phyloP scores from a whole-genome alignment of 1,140 invertebrate genomes.

The Ericerus pela region DNA sequence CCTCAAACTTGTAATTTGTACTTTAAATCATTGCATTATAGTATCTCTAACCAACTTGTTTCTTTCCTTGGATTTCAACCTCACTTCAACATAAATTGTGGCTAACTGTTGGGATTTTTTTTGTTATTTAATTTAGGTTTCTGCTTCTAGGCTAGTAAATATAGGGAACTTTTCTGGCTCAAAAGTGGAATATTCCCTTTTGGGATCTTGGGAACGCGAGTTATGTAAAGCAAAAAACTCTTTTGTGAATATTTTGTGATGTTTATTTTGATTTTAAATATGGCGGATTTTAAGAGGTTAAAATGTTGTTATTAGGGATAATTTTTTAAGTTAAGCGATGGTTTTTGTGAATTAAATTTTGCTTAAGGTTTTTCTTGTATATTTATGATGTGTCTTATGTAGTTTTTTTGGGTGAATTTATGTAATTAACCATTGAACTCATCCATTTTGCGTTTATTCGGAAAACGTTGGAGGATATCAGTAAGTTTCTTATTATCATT shows the following conservation, averaged over 20 bases:
- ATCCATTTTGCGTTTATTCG: too few relatives aligned
- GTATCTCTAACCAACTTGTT: too few relatives aligned
- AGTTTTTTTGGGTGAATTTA: neutral
- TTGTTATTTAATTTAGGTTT: too few relatives aligned
- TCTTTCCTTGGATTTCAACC: too few relatives aligned
- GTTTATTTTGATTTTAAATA: constrained; percentile 12
- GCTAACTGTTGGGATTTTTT: too few relatives aligned
- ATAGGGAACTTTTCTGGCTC: neutral
- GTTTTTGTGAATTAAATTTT: neutral
- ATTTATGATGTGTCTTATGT: neutral
- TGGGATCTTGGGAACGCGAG: constrained; percentile 2
- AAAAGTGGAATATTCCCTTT: constrained; percentile 4
- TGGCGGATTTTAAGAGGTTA: constrained; percentile 9
- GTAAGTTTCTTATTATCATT: constrained; percentile 5
- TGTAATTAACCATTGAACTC: neutral
- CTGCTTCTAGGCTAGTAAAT: too few relatives aligned
- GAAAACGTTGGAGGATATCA: constrained; percentile 8
- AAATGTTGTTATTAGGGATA: constrained; percentile 4
- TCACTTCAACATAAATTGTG: too few relatives aligned
- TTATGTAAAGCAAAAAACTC: constrained; percentile 7
- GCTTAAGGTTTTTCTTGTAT: neutral
- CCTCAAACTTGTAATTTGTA: too few relatives aligned
- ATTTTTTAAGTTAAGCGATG: neutral
- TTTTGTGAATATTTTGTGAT: constrained; percentile 8
- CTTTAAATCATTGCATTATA: too few relatives aligned